These are phyloP conservation scores for Saccostrea glomerata DNA, from an alignment of 1,140 invertebrate genomes.

Conservation along the genomic window DNA sequence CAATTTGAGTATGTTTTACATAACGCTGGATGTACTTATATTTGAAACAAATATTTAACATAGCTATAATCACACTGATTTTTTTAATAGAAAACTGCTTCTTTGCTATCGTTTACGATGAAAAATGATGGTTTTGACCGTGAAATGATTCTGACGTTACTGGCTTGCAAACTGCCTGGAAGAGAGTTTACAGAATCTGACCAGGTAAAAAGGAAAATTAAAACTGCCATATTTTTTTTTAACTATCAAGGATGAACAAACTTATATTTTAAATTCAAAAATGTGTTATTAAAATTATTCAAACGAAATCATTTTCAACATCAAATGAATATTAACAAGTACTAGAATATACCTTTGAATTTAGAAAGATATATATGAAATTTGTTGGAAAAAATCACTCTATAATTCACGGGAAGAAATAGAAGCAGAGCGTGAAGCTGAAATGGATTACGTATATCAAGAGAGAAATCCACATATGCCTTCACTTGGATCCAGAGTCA, in stretches of 20 bases:
- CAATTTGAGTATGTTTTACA: too few relatives aligned
- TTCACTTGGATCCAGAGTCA: not conserved
- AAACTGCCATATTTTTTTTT: too few relatives aligned
- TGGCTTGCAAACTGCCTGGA: not conserved
- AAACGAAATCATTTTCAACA: too few relatives aligned
- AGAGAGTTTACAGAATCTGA: not conserved
- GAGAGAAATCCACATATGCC: not conserved
- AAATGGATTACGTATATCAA: not conserved
- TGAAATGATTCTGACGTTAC: not conserved
- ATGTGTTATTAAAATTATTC: too few relatives aligned
- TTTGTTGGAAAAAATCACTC: not conserved
- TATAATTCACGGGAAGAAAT: not conserved
- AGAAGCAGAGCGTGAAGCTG: not conserved
- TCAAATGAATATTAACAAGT: too few relatives aligned
- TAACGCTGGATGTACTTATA: too few relatives aligned
- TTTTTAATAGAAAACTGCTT: not conserved
- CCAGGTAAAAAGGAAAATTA: not conserved
- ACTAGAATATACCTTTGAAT: too few relatives aligned
- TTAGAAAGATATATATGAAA: conserved; percentile 1
- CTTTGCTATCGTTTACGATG: not conserved
- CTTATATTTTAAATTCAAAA: too few relatives aligned
- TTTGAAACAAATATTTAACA: too few relatives aligned
- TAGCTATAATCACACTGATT: not conserved
- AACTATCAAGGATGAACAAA: too few relatives aligned
- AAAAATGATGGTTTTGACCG: not conserved